phyloP scores from a whole-genome alignment of 2,113 vertebrate species.

The Oreochromis tanganicae region DNA sequence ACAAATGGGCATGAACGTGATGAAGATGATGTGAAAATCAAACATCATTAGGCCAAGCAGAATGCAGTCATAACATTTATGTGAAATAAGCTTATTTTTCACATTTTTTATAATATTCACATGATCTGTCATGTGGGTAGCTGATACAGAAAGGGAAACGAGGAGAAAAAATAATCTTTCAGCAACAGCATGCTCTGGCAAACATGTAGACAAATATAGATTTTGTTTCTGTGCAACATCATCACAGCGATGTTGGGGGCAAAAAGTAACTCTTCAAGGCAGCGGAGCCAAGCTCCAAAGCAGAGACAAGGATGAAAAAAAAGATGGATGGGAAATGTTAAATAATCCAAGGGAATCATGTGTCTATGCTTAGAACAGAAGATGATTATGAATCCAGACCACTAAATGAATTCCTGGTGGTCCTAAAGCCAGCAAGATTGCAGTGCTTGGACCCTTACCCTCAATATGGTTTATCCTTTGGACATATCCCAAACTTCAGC shows the following conservation, averaged over 20 bases:
- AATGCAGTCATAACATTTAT: slow-evolving; percentile 25
- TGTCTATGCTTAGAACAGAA: background rate
- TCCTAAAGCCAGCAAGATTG: background rate
- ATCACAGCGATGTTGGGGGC: background rate
- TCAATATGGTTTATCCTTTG: background rate
- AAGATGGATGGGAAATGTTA: background rate
- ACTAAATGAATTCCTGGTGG: background rate
- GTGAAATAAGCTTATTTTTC: slow-evolving; percentile 23
- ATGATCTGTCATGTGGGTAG: background rate
- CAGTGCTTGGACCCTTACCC: background rate
- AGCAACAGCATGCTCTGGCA: background rate
- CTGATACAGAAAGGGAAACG: background rate
- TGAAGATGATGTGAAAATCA: slow-evolving; percentile 35
- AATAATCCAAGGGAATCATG: background rate
- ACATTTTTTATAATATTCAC: background rate
- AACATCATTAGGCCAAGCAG: slow-evolving; percentile 45
- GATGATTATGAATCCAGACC: background rate
- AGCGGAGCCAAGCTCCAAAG: background rate
- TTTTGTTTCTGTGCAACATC: background rate
- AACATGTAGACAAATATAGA: background rate
- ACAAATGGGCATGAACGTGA: slow-evolving; percentile 17
- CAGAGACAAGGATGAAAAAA: background rate
- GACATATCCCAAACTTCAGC: background rate
- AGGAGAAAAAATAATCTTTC: background rate
- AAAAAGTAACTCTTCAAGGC: background rate